phyloP scores from a whole-genome alignment of 2,888 invertebrate genomes.

The Spialia ferax region DNA sequence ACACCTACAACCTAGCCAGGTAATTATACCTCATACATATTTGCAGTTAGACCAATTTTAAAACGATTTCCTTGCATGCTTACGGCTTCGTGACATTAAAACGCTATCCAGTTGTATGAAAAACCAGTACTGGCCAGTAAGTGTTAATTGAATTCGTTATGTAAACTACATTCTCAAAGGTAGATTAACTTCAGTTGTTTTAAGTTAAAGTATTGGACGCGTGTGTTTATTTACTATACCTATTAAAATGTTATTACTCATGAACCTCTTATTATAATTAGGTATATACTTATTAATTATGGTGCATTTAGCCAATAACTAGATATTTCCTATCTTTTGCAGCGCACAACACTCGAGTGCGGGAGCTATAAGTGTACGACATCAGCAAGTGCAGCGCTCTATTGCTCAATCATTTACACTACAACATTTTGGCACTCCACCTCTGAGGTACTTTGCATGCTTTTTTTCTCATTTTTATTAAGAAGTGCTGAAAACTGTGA shows the following conservation, averaged over 20 bases:
- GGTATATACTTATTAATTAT: background rate
- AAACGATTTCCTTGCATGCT: slow-evolving; percentile 7
- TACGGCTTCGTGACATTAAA: slow-evolving; percentile 16
- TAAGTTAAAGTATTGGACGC: slow-evolving; percentile 15
- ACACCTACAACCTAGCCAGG: slow-evolving; percentile 90
- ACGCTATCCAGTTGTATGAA: slow-evolving; percentile 22
- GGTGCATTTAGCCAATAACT: background rate
- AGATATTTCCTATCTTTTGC: slow-evolving; percentile 31
- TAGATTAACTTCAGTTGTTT: slow-evolving; percentile 22
- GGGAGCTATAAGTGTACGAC: slow-evolving; percentile 67
- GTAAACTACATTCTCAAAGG: slow-evolving; percentile 25
- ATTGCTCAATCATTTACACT: slow-evolving; percentile 81
- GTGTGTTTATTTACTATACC: slow-evolving; percentile 15
- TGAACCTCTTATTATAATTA: slow-evolving; percentile 3
- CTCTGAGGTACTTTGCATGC: slow-evolving; percentile 62
- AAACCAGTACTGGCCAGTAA: slow-evolving; percentile 20
- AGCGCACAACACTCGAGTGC: slow-evolving; percentile 74
- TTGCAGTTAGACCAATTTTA: slow-evolving; percentile 14
- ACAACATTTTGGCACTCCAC: slow-evolving; percentile 78
- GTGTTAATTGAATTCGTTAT: slow-evolving; percentile 30
- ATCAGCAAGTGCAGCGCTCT: slow-evolving; percentile 76
- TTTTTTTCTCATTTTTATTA: background rate
- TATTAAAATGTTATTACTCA: slow-evolving; percentile 7
- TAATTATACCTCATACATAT: slow-evolving; percentile 46
- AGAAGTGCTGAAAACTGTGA: background rate